Evolutionary conservation across 2,888 invertebrate genomes (phyloP).

Genomic region (Quadriops clusia): DNA sequence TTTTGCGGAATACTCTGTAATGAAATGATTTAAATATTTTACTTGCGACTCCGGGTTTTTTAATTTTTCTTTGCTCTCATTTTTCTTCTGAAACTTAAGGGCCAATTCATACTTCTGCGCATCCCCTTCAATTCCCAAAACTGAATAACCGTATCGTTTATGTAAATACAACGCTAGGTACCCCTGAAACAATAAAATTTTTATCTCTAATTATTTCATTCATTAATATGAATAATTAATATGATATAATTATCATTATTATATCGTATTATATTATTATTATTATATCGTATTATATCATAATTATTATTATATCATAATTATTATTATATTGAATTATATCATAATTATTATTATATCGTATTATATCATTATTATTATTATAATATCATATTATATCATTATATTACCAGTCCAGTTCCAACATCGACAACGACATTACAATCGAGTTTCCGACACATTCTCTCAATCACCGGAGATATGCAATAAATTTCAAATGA

Average conservation of each 20-base stretch:
- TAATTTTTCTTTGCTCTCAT: no score
- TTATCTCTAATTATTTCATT: conserved; percentile 1
- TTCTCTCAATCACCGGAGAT: conserved; percentile 41
- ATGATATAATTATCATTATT: no score
- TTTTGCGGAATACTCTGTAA: conserved; percentile 40
- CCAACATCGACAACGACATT: conserved; percentile 58
- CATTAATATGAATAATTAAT: conserved; percentile 2
- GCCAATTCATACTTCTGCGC: conserved; percentile 44
- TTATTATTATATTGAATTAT: no score
- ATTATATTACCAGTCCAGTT: conserved; percentile 62
- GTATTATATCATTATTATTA: no score
- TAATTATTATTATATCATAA: no score
- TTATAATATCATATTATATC: no score
- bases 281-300: no score
- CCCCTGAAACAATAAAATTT: conserved; percentile 42
- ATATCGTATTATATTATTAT: no score
- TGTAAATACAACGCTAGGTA: conserved; percentile 58
- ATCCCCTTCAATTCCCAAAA: conserved; percentile 59
- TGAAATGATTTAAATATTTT: conserved; percentile 45
- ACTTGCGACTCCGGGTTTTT: conserved; percentile 41
- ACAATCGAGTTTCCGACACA: conserved; percentile 39
- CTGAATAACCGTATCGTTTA: conserved; percentile 43
- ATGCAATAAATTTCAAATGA: conserved; percentile 56
- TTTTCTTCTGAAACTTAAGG: conserved; percentile 43
- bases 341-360: no score